phyloP scores from a whole-genome alignment of 2,888 invertebrate species.

The Eupithecia subumbrata region DNA sequence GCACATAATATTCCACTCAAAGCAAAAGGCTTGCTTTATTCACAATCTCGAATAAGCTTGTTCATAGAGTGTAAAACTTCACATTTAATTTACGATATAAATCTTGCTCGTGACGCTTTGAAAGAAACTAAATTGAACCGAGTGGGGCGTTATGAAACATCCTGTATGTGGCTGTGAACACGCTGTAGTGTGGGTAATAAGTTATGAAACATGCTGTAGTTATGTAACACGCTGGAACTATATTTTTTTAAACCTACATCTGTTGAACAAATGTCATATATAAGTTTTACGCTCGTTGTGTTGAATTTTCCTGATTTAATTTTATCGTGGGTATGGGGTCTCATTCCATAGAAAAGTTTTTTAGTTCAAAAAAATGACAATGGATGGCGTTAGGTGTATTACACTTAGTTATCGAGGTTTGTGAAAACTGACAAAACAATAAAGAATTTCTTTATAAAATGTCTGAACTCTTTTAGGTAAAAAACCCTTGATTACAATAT shows the following conservation, averaged over 20 bases:
- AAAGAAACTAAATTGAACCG: conserved; percentile 10
- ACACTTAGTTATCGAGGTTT: too few relatives aligned
- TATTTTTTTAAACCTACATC: neutral
- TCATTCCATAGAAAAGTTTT: too few relatives aligned
- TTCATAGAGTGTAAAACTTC: conserved; percentile 14
- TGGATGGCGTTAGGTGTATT: too few relatives aligned
- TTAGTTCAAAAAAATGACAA: too few relatives aligned
- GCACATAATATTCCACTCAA: conserved; percentile 4
- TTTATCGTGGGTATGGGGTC: too few relatives aligned
- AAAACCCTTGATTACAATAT: too few relatives aligned
- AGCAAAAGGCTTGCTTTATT: neutral
- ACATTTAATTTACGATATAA: conserved; percentile 16
- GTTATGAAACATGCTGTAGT: neutral
- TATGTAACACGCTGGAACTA: neutral
- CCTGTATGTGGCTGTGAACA: neutral
- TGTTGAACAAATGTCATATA: neutral
- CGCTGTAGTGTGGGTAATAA: neutral
- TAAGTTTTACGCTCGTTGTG: too few relatives aligned
- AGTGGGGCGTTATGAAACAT: conserved; percentile 3
- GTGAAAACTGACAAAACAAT: too few relatives aligned
- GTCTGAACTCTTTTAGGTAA: too few relatives aligned
- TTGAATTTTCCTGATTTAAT: too few relatives aligned
- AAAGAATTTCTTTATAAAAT: too few relatives aligned
- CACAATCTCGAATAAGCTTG: conserved; percentile 5
- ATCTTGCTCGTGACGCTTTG: conserved; percentile 12